phyloP scores from a whole-genome alignment of 2,113 vertebrate genomes.

The Hypocryptadius cinnamomeus region DNA sequence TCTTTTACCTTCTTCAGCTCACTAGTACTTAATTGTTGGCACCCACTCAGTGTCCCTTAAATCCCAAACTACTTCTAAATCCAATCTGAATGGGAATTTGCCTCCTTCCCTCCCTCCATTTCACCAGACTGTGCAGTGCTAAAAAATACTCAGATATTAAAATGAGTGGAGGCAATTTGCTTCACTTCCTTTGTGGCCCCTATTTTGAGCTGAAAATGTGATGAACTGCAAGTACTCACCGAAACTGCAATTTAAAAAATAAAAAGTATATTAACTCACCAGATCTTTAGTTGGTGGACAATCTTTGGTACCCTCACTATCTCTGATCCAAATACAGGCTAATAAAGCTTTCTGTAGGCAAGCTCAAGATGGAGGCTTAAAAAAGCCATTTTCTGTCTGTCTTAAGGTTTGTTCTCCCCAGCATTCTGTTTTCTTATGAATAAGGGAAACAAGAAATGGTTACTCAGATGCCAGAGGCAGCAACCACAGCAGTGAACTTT shows the following conservation, averaged over 20 bases:
- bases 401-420: not conserved
- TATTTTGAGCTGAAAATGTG: not conserved
- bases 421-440: not conserved
- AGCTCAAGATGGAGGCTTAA: not conserved
- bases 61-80: not conserved
- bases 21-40: not conserved
- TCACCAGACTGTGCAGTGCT: not conserved
- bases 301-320: not conserved
- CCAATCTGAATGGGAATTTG: not conserved
- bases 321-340: not conserved
- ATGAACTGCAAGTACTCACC: not conserved
- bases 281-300: not conserved
- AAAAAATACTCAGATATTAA: not conserved
- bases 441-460: not conserved
- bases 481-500: not conserved
- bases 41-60: not conserved
- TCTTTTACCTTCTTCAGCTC: not conserved
- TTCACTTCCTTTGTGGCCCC: not conserved
- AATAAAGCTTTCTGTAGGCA: not conserved
- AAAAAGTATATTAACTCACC: not conserved
- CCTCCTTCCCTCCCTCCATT: not conserved
- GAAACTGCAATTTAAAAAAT: not conserved
- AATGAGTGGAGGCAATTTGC: not conserved
- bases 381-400: not conserved
- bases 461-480: not conserved